A percentile compares a stretch with the other conserved stretches of the same genome.
Evolutionary conservation across 2,113 vertebrate genomes (phyloP).

Genomic region (Gallinago media): DNA sequence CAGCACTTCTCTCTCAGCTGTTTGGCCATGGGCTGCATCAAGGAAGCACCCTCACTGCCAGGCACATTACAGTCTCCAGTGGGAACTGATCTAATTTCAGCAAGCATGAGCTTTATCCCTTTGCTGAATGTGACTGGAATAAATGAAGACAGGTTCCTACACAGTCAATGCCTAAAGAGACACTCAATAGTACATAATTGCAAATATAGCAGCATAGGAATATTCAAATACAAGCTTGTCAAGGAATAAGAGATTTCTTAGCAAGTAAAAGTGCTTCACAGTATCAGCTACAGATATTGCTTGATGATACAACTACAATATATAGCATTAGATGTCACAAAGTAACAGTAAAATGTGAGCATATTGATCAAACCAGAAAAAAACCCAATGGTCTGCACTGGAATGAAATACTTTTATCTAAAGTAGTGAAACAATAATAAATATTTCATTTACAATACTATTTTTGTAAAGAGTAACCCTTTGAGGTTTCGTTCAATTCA

Average conservation of each 20-base stretch:
- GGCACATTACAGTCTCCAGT: not conserved
- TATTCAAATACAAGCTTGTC: not conserved
- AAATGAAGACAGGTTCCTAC: not conserved
- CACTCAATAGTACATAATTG: not conserved
- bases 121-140: not conserved
- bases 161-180: not conserved
- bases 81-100: not conserved
- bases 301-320: not conserved
- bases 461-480: not conserved
- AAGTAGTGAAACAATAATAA: not conserved
- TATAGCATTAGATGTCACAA: not conserved
- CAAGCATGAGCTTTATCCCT: not conserved
- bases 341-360: not conserved
- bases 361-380: not conserved
- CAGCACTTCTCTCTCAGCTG: not conserved
- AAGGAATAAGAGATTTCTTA: not conserved
- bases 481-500: not conserved
- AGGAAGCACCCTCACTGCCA: not conserved
- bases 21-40: not conserved
- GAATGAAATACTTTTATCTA: not conserved
- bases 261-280: not conserved
- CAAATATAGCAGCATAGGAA: not conserved
- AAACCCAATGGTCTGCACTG: not conserved
- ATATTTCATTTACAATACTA: not conserved
- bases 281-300: not conserved